Evolutionary conservation across 2,113 vertebrate genomes (phyloP).

Genomic region (Gymnocephalus cernua): DNA sequence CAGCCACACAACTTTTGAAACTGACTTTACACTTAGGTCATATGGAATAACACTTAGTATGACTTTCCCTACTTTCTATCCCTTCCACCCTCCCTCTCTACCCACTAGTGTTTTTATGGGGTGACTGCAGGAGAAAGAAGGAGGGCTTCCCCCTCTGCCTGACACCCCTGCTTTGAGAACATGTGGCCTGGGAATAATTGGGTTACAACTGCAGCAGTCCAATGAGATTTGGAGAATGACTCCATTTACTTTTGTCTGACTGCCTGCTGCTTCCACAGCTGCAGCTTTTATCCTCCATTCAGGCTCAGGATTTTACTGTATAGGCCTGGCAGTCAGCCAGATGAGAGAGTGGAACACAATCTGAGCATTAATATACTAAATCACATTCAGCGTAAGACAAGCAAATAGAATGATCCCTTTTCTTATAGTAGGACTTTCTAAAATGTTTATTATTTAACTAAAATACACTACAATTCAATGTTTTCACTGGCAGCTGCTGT

Average conservation of each 20-base stretch:
- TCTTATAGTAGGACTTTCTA: neutral
- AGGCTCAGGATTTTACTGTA: constrained; percentile 55
- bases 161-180: constrained; percentile 54
- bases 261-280: constrained; percentile 66
- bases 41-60: constrained; percentile 57
- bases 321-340: constrained; percentile 54
- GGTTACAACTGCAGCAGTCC: constrained; percentile 67
- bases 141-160: constrained; percentile 56
- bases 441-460: neutral
- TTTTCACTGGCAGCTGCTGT: no score
- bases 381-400: constrained; percentile 19
- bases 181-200: constrained; percentile 74
- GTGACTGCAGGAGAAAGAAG: constrained; percentile 43
- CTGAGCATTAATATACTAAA: constrained; percentile 17
- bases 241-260: constrained; percentile 69
- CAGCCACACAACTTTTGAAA: constrained; percentile 30
- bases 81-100: neutral
- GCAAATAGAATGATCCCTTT: neutral
- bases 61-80: constrained; percentile 27
- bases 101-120: constrained; percentile 47
- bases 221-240: constrained; percentile 65
- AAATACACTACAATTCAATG: neutral
- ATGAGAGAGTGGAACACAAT: constrained; percentile 51
- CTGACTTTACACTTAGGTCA: constrained; percentile 35
- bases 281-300: constrained; percentile 60